phyloP scores from a whole-genome alignment of 2,797 vertebrate species.

The Melanogrammus aeglefinus region DNA sequence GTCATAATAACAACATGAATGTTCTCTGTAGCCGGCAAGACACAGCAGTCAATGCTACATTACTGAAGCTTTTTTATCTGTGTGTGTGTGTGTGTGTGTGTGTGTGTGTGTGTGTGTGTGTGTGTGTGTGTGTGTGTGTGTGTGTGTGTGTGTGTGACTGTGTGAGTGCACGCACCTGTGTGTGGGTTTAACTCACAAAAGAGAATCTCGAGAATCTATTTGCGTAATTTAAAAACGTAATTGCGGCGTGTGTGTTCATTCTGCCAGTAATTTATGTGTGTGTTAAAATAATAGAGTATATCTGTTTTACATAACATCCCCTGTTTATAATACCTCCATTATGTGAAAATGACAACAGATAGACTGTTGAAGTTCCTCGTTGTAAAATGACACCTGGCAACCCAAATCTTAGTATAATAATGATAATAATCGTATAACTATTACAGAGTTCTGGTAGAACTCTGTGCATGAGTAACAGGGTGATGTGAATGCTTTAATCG shows the following conservation, averaged over 20 bases:
- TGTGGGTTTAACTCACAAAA: neutral
- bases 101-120: neutral
- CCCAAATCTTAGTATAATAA: neutral
- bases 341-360: neutral
- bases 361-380: neutral
- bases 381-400: neutral
- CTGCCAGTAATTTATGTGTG: neutral
- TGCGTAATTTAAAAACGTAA: conserved; percentile 1
- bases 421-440: neutral
- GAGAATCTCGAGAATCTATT: neutral
- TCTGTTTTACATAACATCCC: neutral
- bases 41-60: neutral
- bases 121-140: neutral
- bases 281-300: neutral
- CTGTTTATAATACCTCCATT: neutral
- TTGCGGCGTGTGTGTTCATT: neutral
- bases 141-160: neutral
- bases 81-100: conserved; percentile 6
- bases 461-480: neutral
- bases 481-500: neutral
- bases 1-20: neutral
- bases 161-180: neutral
- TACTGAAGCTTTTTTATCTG: conserved; percentile 1
- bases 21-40: neutral
- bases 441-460: neutral